Conservation (phyloP, 2,113 vertebrate species). For the Lampris incognitus region DNA sequence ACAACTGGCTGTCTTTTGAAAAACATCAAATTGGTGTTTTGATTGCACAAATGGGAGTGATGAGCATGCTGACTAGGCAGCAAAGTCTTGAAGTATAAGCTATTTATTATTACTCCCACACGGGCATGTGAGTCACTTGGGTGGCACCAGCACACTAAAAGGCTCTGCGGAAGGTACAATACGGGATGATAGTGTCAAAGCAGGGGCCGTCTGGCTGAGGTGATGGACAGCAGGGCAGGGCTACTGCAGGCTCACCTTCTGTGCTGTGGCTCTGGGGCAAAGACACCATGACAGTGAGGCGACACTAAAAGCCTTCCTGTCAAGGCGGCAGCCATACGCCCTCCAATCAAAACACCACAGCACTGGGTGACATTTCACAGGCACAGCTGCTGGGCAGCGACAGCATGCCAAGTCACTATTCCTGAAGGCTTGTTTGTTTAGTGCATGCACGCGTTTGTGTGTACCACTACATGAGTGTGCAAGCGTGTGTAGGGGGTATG, state of each 20-base stretch:
- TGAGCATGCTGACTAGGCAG: slow-evolving; percentile 68
- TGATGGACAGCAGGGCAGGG: slow-evolving; percentile 72
- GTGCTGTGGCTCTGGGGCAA: slow-evolving; percentile 76
- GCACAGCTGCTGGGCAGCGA: slow-evolving; percentile 81
- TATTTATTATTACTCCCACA: slow-evolving; percentile 74
- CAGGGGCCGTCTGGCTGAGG: slow-evolving; percentile 36
- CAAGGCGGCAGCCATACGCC: slow-evolving; percentile 74
- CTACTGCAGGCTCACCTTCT: slow-evolving; percentile 74
- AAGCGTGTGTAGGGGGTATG: slow-evolving; percentile 11
- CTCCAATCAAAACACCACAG: slow-evolving; percentile 77
- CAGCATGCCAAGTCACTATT: slow-evolving; percentile 79
- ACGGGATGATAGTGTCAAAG: slow-evolving; percentile 32
- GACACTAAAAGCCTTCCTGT: slow-evolving; percentile 80
- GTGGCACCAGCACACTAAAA: slow-evolving; percentile 64
- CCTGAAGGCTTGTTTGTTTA: slow-evolving; percentile 80
- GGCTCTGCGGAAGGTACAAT: slow-evolving; percentile 55
- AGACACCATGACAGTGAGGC: slow-evolving; percentile 79
- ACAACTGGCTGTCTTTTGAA: slow-evolving; percentile 49
- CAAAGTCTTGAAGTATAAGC: slow-evolving; percentile 52
- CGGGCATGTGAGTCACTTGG: slow-evolving; percentile 71
- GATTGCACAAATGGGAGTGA: slow-evolving; percentile 73
- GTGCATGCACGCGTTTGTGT: slow-evolving; percentile 45
- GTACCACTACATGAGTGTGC: slow-evolving; percentile 2
- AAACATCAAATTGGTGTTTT: slow-evolving; percentile 75
- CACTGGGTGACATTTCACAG: slow-evolving; percentile 81